A percentile compares a stretch with the other conserved stretches of the same genome.
phyloP scores from a whole-genome alignment of 2,113 vertebrate species.

The Cyanistes caeruleus region DNA sequence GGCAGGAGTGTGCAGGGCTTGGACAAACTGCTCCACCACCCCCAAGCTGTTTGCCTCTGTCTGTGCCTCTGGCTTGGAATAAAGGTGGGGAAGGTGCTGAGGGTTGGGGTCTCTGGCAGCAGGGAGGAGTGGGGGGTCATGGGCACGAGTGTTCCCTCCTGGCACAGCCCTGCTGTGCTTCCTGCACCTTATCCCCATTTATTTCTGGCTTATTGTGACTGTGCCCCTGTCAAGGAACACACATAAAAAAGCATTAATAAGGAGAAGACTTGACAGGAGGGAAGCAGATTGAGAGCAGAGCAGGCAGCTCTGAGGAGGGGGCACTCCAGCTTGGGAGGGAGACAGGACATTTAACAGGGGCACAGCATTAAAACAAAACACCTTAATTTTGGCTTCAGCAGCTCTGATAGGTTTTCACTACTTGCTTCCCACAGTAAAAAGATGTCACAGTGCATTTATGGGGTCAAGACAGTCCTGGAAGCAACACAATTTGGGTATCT shows the following conservation, averaged over 20 bases:
- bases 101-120: not conserved
- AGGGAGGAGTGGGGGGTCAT: fast-evolving
- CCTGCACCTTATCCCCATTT: fast-evolving
- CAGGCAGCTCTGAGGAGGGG: not conserved
- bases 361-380: not conserved
- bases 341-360: fast-evolving
- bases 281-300: not conserved
- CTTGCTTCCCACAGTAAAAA: not conserved
- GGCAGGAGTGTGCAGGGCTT: not conserved
- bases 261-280: not conserved
- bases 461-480: not conserved
- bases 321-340: fast-evolving
- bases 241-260: not conserved
- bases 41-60: not conserved
- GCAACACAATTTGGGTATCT: fast-evolving
- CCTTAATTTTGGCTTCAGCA: not conserved
- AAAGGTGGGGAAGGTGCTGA: not conserved
- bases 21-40: not conserved
- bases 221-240: not conserved
- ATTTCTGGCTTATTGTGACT: not conserved
- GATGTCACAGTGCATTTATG: not conserved
- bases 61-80: not conserved
- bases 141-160: fast-evolving
- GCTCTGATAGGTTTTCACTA: not conserved
- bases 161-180: not conserved